Percentiles rank a stretch among this genome's conserved stretches.
Evolutionary conservation across 1,140 invertebrate species (phyloP).

Genomic region (Atta colombica): DNA sequence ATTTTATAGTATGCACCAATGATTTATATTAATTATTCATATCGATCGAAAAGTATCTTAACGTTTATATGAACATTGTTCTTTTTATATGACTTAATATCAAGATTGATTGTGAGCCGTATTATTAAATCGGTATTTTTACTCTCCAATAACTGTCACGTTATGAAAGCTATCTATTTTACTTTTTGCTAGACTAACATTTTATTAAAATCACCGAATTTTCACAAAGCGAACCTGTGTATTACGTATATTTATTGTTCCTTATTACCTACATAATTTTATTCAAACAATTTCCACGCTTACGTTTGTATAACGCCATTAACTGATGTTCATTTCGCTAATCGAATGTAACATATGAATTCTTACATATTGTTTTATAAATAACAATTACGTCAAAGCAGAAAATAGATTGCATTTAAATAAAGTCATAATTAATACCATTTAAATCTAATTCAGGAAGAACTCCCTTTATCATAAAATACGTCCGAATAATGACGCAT

Average conservation of each 20-base stretch:
- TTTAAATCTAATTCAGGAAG: constrained; percentile 24
- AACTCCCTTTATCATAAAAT: constrained; percentile 31
- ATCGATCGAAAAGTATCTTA: constrained; percentile 28
- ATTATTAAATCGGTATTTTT: constrained; percentile 68
- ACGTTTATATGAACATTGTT: constrained; percentile 39
- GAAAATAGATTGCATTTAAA: constrained; percentile 28
- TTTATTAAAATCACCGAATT: constrained; percentile 70
- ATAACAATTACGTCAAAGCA: constrained; percentile 24
- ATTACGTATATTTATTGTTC: background rate
- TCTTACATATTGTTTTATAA: background rate
- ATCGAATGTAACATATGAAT: background rate
- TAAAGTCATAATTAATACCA: constrained; percentile 4
- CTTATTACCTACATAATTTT: background rate
- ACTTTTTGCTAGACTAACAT: constrained; percentile 46
- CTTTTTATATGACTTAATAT: constrained; percentile 54
- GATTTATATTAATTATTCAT: constrained; percentile 61
- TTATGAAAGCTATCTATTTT: constrained; percentile 61
- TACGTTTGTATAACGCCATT: background rate
- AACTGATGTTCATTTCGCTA: constrained; percentile 17
- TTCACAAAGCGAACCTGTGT: constrained; percentile 27
- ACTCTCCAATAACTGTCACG: constrained; percentile 68
- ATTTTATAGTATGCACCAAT: background rate
- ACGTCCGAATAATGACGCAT: constrained; percentile 36
- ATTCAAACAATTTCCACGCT: constrained; percentile 12
- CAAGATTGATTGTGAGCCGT: constrained; percentile 70